Conservation (phyloP, 2,797 vertebrate species). For the Anas acuta region DNA sequence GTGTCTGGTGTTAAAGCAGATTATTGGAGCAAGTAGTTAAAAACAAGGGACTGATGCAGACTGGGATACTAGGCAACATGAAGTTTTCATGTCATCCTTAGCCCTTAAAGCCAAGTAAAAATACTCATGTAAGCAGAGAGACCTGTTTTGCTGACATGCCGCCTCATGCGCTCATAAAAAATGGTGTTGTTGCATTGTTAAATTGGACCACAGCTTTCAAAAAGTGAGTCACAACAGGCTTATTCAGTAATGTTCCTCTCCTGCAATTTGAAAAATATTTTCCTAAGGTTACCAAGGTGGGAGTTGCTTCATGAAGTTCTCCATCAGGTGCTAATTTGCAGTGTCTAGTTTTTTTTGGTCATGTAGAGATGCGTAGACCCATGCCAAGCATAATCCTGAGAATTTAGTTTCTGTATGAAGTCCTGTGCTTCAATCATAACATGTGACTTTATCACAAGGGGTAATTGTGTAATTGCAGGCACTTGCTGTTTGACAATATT, state of each 20-base stretch:
- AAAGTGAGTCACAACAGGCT: background rate
- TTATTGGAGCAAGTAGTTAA: background rate
- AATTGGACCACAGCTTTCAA: background rate
- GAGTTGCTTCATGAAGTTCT: background rate
- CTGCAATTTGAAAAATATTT: background rate
- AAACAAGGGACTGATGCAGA: background rate
- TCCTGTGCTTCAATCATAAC: background rate
- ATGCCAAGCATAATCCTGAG: background rate
- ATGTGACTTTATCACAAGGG: background rate
- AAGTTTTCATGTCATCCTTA: background rate
- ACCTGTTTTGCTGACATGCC: background rate
- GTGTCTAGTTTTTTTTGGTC: background rate
- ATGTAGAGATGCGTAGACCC: background rate
- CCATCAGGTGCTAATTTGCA: background rate
- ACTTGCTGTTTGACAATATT: constrained; percentile 47
- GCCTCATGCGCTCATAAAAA: background rate
- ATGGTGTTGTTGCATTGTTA: background rate
- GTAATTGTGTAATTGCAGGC: constrained; percentile 22
- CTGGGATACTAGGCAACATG: background rate
- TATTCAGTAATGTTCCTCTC: background rate
- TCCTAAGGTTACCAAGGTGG: background rate
- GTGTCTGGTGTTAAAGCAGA: background rate
- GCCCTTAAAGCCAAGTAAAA: background rate
- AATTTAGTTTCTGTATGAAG: background rate
- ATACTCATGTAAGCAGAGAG: background rate